A percentile compares a stretch with the other conserved stretches of the same genome.
Conservation (phyloP, 2,888 invertebrate species). For the Mesorhabditis spiculigera region DNA sequence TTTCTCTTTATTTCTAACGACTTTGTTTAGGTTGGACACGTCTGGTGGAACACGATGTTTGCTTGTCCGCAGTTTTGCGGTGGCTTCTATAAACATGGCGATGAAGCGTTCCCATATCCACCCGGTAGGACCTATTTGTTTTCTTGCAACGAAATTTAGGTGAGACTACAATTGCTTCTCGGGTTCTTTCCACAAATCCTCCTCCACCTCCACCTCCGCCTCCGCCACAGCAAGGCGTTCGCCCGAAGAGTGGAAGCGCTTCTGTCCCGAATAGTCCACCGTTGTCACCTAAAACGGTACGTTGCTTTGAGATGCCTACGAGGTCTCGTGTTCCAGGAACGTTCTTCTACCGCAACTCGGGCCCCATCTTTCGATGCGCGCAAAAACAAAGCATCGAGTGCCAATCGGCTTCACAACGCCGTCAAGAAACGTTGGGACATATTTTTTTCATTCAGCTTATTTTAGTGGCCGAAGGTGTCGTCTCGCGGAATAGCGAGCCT, state of each 20-base stretch:
- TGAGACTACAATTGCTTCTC: background rate
- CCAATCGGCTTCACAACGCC: slow-evolving; percentile 1
- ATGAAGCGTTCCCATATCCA: slow-evolving; percentile 46
- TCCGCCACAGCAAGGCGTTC: background rate
- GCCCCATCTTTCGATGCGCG: slow-evolving; percentile 23
- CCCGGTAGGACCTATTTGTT: slow-evolving; percentile 8
- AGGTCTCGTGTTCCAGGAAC: background rate
- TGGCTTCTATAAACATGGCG: slow-evolving; percentile 37
- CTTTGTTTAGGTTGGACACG: slow-evolving; percentile 67
- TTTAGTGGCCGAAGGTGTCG: slow-evolving; percentile 13
- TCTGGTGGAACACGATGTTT: slow-evolving; percentile 99
- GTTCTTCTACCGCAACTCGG: slow-evolving; percentile 7
- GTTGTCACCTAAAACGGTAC: slow-evolving; percentile 12
- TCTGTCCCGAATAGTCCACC: slow-evolving; percentile 19
- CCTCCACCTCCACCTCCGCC: too few relatives aligned
- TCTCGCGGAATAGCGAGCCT: slow-evolving; percentile 13
- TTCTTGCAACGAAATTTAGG: background rate
- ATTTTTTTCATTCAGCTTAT: background rate
- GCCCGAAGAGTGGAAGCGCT: slow-evolving; percentile 20
- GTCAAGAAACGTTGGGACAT: slow-evolving; percentile 9
- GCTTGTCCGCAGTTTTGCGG: slow-evolving; percentile 61
- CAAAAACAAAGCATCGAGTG: slow-evolving; percentile 7
- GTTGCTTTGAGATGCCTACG: background rate
- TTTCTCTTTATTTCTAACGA: background rate
- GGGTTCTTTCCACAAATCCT: background rate